Base-by-base conservation (phyloP, 2,888 invertebrate species). In the Hofmannophila pseudospretella region DNA sequence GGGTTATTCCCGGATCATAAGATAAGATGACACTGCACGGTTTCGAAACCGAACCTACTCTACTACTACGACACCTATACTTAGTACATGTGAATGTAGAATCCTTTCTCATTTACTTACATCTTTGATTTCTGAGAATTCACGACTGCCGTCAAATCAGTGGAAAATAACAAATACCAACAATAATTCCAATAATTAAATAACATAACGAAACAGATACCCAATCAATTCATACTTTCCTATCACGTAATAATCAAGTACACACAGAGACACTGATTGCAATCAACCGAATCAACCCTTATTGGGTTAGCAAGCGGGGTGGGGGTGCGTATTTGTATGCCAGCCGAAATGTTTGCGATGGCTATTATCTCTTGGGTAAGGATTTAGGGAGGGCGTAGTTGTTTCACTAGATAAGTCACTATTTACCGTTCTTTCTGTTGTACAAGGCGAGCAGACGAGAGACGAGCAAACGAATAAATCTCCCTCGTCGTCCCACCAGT, bases 261-360 rank as follows among this genome's bases (percentile, higher is more conserved):
- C n/a, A n/a, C n/a, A n/a, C 49, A 54, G 34, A 26, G 4, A 20
- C 22, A 52, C 69, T 81, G 84, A 82, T 84, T 81, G 80, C 82
- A 84, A 85, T 84, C 85, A 81, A 60, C 64, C 51, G 67, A 65
- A 68, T 64, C 70, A 66, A 67, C 73, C 71, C 79, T 82, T 79
- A 81, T 84, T 81, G 80, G 68, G 72, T 75, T 79, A 72, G 65
- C 51, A 63, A 56, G 51, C 51, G 61, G 56, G 47, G 40, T 45
- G 52, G 55, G 46, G 44, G 40, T 54, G 47, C 50, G 51, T 16
- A 11, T 30, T 7, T 10, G 23, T 36, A 49, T 44, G 55, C 54
- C 58, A 59, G 64, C 66, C 66, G 61, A 65, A 65, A 62, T 79
- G 78, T 82, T 81, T 84, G 71, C 67, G 44, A 22, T 33, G 52